Base-by-base conservation (phyloP, 2,113 vertebrate species). In the Anseranas semipalmata region DNA sequence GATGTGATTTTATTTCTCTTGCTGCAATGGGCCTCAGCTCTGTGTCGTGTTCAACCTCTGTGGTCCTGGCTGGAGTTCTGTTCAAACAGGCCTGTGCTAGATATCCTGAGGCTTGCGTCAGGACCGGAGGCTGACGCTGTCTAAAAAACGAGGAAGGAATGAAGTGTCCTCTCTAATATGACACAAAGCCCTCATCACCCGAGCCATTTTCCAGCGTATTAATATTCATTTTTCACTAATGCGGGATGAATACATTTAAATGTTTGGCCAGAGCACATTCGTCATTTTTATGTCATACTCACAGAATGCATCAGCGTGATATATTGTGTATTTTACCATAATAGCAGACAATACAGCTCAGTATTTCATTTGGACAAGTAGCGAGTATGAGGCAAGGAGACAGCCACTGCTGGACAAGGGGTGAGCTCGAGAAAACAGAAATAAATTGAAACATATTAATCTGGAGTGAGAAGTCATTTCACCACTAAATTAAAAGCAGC, bases 201-300 rank as follows among this genome's bases (percentile, higher is more conserved):
- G 0, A 93, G 86, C 91, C 85, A 81, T 96, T 97, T 95, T 90
- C 95, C 78, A 84, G 85, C 3, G 0, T 95, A 97, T 97, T 97
- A 97, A 97, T 97, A 97, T 96, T 97, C 95, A 96, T 97, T 97
- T 96, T 93, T 79, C 88, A 82, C 96, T 96, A 97, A 96, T 96
- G 90, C 5, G 1, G 86, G 93, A 80, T 96, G 97, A 96, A 97
- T 97, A 97, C 90, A 94, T 97, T 97, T 90, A 87, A 46, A 67
- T 95, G 73, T 92, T 90, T 73, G 80, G 62, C 85, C 91, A 91
- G 95, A 94, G 67, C 85, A 56, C 78, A 93, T 96, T 66, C 10
- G 77, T 96, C 92, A 89, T 95, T 95, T 97, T 95, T 94, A 91
- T 95, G 79, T 89, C 93, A 92, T 58, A 45, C 77, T 87, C 77